These are phyloP conservation scores for Lamprologus lemairii DNA, from an alignment of 2,113 vertebrate genomes.

Conservation along the genomic window DNA sequence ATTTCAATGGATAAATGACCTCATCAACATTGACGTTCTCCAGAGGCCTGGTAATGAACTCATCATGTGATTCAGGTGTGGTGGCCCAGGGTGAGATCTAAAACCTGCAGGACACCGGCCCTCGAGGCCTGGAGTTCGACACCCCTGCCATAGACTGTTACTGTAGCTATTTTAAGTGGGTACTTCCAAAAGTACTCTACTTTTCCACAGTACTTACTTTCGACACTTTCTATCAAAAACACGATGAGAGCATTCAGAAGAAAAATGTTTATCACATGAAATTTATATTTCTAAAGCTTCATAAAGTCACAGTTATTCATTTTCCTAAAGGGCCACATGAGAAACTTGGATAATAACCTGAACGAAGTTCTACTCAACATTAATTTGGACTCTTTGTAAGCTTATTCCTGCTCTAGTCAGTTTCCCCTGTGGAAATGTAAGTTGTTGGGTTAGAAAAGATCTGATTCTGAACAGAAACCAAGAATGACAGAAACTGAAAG, in stretches of 20 bases:
- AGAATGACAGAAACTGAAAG: background rate
- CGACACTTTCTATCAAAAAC: background rate
- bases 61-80: accelerated
- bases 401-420: background rate
- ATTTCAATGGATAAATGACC: accelerated
- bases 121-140: accelerated
- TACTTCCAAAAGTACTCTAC: background rate
- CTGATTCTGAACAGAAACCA: background rate
- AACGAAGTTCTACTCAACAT: accelerated
- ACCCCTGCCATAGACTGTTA: background rate
- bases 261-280: background rate
- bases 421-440: background rate
- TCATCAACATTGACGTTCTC: accelerated
- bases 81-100: background rate
- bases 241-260: background rate
- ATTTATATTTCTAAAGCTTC: background rate
- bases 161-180: background rate
- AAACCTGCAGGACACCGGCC: background rate
- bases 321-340: background rate
- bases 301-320: background rate
- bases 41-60: background rate
- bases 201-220: background rate
- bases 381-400: background rate
- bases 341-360: background rate
- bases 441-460: background rate